Base-by-base conservation (phyloP, 2,113 vertebrate genomes). In the Falco punctatus region DNA sequence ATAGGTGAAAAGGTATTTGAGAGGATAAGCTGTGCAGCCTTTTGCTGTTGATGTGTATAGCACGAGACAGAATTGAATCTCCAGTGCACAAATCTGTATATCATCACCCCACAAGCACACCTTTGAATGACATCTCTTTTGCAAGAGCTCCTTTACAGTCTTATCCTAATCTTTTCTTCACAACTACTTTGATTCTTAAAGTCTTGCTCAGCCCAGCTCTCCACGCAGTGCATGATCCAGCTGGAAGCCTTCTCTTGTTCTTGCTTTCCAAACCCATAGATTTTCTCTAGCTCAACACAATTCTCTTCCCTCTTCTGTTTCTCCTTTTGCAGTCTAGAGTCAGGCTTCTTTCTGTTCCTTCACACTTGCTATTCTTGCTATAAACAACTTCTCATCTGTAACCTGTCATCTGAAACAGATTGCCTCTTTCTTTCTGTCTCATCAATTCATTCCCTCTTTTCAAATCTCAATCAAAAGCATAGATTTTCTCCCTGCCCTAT, bases 351-450 rank as follows among this genome's bases (percentile, higher is more conserved):
- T 77, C 82, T 62, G 71, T 77, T 92, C 72, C 59, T 92, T 94
- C 70, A 87, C 77, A 79, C 67, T 93, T 70, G 77, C 64, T 42
- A 58, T 14, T 23, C 64, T 54, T 55, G 65, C 62, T 73, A 46
- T 86, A 93, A 95, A 87, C 67, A 93, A 64, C 82, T 90, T 94
- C 86, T 92, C 69, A 96, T 92, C 92, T 88, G 33, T 93, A 95
- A 90, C 83, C 72, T 91, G 95, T 61, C 88, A 75, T 79, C 65
- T 94, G 83, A 94, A 91, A 94, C 80, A 89, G 90, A 92, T 79
- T 89, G 77, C 35, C 35, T 72, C 88, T 84, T 94, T 91, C 61
- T 91, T 58, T 92, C 72, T 90, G 62, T 65, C 40, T 91, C 81
- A 89, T 81, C 85, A 90, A 59, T 84, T 94, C 73, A 85, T 86